These are phyloP conservation scores for Drosophila siamana DNA, from an alignment of 2,888 invertebrate genomes.

Conservation along the genomic window DNA sequence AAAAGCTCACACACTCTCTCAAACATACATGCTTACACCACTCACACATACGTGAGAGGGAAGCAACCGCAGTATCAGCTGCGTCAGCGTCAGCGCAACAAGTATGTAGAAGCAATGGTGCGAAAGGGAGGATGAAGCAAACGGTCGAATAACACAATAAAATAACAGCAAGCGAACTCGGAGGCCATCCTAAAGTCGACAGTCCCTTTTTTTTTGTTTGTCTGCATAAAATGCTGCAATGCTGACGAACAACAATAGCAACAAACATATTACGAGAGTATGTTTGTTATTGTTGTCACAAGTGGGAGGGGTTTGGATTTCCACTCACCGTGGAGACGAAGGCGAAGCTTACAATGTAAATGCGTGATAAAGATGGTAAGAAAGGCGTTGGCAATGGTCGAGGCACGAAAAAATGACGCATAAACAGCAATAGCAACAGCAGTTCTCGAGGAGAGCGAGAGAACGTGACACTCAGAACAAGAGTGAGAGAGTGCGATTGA, in stretches of 20 bases:
- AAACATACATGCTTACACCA: slow-evolving; percentile 1
- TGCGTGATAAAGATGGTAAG: slow-evolving; percentile 69
- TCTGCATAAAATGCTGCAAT: slow-evolving; percentile 79
- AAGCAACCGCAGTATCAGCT: slow-evolving; percentile 55
- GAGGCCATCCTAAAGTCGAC: slow-evolving; percentile 34
- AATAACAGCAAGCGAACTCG: slow-evolving; percentile 40
- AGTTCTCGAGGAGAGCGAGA: slow-evolving; percentile 2
- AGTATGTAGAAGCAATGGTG: slow-evolving; percentile 68
- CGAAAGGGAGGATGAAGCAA: slow-evolving; percentile 47
- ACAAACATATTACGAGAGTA: slow-evolving; percentile 19
- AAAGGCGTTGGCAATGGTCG: slow-evolving; percentile 47
- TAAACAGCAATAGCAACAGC: slow-evolving; percentile 51
- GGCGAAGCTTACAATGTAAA: slow-evolving; percentile 33
- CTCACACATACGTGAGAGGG: slow-evolving; percentile 5
- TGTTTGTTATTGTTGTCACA: slow-evolving; percentile 47
- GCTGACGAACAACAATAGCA: slow-evolving; percentile 62
- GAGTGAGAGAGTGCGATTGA: slow-evolving; percentile 1
- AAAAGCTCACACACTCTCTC: slow-evolving; percentile 10
- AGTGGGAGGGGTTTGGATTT: background rate
- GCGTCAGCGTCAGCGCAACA: slow-evolving; percentile 68
- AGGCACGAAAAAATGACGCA: slow-evolving; percentile 73
- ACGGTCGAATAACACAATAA: slow-evolving; percentile 46
- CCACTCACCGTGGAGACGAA: slow-evolving; percentile 15
- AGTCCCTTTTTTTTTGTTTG: slow-evolving; percentile 40
- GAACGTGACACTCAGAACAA: background rate